Base-by-base conservation (phyloP, 2,888 invertebrate genomes). In the Melanophora roralis region DNA sequence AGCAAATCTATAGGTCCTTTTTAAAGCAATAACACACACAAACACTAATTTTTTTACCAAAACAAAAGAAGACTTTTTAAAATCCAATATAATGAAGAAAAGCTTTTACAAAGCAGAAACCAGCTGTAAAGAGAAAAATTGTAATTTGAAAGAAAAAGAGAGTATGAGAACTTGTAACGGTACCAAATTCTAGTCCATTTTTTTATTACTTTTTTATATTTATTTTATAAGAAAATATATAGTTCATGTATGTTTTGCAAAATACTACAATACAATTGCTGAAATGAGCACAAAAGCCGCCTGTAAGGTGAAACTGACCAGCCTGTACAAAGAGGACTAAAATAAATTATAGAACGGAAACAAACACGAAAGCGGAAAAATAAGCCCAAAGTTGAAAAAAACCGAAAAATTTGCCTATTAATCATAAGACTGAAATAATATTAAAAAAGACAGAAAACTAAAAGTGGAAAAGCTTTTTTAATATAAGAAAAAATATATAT, bases 231-330 rank as follows among this genome's bases (percentile, higher is more conserved):
- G 47, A 23, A 69, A 76, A 76, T 5, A 27, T 27, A 57, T 69
- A 76, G 69, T 69, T 69, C 76, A 76, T 55, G 49, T 59, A 9
- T 59, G 16, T 65, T 64, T n/a, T 32, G 45, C 7, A 65, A 47
- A 77, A 74, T 74, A 67, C 60, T 59, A 72, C 53, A 51, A 68
- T 12, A 43, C 43, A 60, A 36, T 16, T 32, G 45, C 43, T 45
- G 36, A 72, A 78, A 67, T 72, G 72, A 72, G 65, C 72, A 72
- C 78, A 65, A 59, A 78, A 62, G 78, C 78, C 78, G 72, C 78
- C 67, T 76, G 43, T 65, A 59, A 65, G 65, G 49, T 77, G 59
- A 6, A 14, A 14, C 23, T 12, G 9, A 45, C 1, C 21, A 47
- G 12, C 40, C 19, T 27, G 9, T 19, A 21, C 7, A 49, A 32